These are phyloP conservation scores for Isichthys henryi DNA, from an alignment of 2,113 vertebrate genomes.

Conservation along the genomic window DNA sequence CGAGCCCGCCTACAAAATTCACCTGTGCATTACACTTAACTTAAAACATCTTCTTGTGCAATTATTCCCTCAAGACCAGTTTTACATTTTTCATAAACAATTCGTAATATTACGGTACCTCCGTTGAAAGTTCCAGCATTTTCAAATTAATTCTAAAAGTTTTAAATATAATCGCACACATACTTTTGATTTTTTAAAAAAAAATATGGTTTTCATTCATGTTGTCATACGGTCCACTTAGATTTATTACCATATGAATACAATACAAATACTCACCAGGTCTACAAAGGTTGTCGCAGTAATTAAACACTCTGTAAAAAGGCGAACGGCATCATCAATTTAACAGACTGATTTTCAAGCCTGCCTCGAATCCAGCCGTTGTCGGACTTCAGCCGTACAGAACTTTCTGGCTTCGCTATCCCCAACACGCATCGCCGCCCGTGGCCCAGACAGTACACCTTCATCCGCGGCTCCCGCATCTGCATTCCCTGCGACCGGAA, in stretches of 20 bases:
- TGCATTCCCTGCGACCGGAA: not conserved
- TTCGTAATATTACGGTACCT: not conserved
- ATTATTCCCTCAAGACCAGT: not conserved
- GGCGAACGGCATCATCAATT: not conserved
- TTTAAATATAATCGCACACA: not conserved
- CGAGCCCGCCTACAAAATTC: not conserved
- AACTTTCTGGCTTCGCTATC: not conserved
- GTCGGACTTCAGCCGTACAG: not conserved
- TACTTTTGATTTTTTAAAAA: not conserved
- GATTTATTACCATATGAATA: not conserved
- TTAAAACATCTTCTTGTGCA: not conserved
- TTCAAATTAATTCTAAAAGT: not conserved
- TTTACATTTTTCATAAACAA: not conserved
- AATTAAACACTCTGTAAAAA: not conserved
- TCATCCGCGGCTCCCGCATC: not conserved
- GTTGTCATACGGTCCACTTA: not conserved
- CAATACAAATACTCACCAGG: constrained; percentile 9
- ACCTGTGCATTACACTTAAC: not conserved
- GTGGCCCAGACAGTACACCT: not conserved
- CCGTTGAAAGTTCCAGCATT: not conserved
- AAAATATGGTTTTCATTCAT: not conserved
- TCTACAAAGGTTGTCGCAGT: not conserved
- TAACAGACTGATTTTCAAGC: not conserved
- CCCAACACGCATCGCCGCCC: not conserved
- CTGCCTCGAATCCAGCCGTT: not conserved